Conservation (phyloP, 35 echinoderm and acorn worm genomes). For the Heliocidaris erythrogramma region DNA sequence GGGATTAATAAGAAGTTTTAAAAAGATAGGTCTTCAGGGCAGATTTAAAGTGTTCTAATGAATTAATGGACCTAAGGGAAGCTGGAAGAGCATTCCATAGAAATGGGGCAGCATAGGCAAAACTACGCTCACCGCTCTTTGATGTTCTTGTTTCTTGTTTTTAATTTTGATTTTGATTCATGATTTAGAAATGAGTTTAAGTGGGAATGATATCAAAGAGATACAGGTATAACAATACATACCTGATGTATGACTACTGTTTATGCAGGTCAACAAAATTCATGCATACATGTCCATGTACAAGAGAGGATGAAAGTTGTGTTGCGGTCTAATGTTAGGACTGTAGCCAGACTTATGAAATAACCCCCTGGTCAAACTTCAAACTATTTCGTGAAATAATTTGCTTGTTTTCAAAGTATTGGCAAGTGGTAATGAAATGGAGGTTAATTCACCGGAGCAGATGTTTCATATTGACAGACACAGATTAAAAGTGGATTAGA, state of each 20-base stretch:
- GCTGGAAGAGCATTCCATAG: too few species aligned
- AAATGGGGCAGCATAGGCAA: too few species aligned
- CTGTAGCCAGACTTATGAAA: neutral
- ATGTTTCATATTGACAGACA: neutral
- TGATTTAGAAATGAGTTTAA: too few species aligned
- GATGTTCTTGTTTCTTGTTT: too few species aligned
- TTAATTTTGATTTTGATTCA: too few species aligned
- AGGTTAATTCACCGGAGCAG: slow-evolving; percentile 8
- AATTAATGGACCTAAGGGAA: too few species aligned
- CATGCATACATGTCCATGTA: neutral
- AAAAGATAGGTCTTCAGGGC: too few species aligned
- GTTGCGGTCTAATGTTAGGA: neutral
- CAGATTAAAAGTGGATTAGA: neutral
- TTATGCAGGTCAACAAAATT: neutral
- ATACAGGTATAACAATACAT: neutral
- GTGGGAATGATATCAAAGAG: too few species aligned
- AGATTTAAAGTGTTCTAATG: too few species aligned
- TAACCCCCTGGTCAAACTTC: neutral
- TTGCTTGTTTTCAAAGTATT: neutral
- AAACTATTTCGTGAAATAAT: neutral
- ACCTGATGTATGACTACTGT: neutral
- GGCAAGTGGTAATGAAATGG: slow-evolving; percentile 15
- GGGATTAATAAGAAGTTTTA: too few species aligned
- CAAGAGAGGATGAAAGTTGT: neutral
- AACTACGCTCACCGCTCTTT: too few species aligned